phyloP scores from a whole-genome alignment of 2,113 vertebrate species.

The Vicugna pacos region DNA sequence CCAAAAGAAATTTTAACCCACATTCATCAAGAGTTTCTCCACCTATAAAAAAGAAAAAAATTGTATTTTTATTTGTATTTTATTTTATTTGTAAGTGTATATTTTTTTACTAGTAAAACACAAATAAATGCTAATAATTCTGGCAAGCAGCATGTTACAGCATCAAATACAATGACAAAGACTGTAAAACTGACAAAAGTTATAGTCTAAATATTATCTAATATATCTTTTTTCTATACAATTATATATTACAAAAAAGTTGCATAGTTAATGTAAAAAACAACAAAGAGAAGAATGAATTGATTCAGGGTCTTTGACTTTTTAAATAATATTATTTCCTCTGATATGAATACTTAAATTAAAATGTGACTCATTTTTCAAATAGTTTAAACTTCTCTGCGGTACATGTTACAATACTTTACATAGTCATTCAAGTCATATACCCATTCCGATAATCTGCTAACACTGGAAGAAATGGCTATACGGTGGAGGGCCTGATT shows the following conservation, averaged over 20 bases:
- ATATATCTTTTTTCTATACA: not conserved
- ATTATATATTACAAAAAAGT: conserved; percentile 11
- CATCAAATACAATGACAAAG: not conserved
- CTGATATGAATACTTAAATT: conserved; percentile 20
- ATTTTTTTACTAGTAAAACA: not conserved
- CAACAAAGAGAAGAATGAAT: not conserved
- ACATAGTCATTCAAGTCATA: not conserved
- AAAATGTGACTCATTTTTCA: conserved; percentile 37
- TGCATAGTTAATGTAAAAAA: conserved; percentile 10
- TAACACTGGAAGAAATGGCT: not conserved
- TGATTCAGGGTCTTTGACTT: not conserved
- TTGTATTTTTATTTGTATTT: not conserved
- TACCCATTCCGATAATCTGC: not conserved
- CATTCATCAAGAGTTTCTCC: conserved; percentile 98
- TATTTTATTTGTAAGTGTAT: no score
- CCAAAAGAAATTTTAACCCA: conserved; percentile 96
- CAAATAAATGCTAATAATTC: not conserved
- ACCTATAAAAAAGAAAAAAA: conserved; percentile 85
- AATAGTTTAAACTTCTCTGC: conserved; percentile 38
- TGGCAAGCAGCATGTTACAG: not conserved
- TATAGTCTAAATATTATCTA: not conserved
- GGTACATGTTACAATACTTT: conserved; percentile 19
- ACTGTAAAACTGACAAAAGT: conserved; percentile 29
- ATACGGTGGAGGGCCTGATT: not conserved
- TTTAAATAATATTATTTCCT: not conserved